Evolutionary conservation across 2,888 invertebrate species (phyloP).

Genomic region (Notocelia uddmanniana): DNA sequence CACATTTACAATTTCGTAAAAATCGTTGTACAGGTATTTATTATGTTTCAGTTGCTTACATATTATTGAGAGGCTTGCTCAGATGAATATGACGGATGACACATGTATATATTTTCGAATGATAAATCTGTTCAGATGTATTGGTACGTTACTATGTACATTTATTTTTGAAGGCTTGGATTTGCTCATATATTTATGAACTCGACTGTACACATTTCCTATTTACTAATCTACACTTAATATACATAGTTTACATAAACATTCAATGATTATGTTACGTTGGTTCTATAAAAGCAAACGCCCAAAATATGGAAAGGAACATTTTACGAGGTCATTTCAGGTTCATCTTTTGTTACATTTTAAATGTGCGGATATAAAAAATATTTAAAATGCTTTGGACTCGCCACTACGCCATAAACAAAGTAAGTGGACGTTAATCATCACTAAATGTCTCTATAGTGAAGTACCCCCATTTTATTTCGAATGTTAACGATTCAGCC

Average conservation of each 20-base stretch:
- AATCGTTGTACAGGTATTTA: too few relatives aligned
- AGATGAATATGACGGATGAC: too few relatives aligned
- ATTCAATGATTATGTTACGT: conserved; percentile 25
- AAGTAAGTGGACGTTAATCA: conserved; percentile 67
- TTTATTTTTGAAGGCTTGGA: too few relatives aligned
- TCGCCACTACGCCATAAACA: conserved; percentile 42
- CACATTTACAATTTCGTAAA: too few relatives aligned
- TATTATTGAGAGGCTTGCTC: too few relatives aligned
- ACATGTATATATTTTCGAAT: too few relatives aligned
- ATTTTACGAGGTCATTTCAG: conserved; percentile 22
- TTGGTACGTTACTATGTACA: too few relatives aligned
- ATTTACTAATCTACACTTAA: too few relatives aligned
- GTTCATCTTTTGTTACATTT: conserved; percentile 36
- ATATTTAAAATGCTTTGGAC: conserved; percentile 36
- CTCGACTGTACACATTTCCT: too few relatives aligned
- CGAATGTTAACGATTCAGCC: conserved; percentile 79
- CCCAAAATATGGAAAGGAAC: conserved; percentile 27
- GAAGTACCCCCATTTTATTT: conserved; percentile 77
- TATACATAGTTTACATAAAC: conserved; percentile 37
- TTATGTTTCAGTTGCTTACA: too few relatives aligned
- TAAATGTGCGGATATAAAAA: conserved; percentile 28
- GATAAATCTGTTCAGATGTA: too few relatives aligned
- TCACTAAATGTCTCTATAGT: conserved; percentile 69
- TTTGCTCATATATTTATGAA: too few relatives aligned
- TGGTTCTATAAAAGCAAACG: conserved; percentile 7